A percentile compares a stretch with the other conserved stretches of the same genome.
Conservation (phyloP, 2,113 vertebrate genomes). For the Ammodytes marinus region DNA sequence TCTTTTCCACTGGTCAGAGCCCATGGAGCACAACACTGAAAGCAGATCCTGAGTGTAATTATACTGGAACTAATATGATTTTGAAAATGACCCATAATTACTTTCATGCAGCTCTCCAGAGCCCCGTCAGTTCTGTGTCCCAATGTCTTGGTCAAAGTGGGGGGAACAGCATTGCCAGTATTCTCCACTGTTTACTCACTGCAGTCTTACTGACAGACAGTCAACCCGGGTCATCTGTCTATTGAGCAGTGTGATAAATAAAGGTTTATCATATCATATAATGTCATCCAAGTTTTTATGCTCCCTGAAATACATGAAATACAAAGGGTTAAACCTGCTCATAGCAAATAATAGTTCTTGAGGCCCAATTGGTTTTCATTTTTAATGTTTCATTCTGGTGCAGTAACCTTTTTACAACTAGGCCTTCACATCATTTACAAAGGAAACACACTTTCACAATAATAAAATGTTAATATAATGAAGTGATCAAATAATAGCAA, state of each 20-base stretch:
- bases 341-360: neutral
- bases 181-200: constrained; percentile 23
- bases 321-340: too few relatives aligned
- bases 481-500: too few relatives aligned
- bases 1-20: constrained; percentile 43
- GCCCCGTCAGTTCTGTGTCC: constrained; percentile 49
- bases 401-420: too few relatives aligned
- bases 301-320: neutral
- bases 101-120: constrained; percentile 58
- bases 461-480: too few relatives aligned
- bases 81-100: constrained; percentile 73
- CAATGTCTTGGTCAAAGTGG: constrained; percentile 40
- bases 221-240: neutral
- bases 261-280: neutral
- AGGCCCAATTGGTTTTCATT: too few relatives aligned
- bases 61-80: constrained; percentile 77
- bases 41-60: constrained; percentile 67
- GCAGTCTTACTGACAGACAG: neutral
- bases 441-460: too few relatives aligned
- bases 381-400: too few relatives aligned
- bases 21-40: constrained; percentile 37
- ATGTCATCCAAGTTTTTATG: neutral
- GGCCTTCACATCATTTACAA: too few relatives aligned
- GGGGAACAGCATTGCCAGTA: constrained; percentile 26
- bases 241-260: neutral